These are phyloP conservation scores for Drosophila pectinifera DNA, from an alignment of 1,140 invertebrate species.

Conservation along the genomic window DNA sequence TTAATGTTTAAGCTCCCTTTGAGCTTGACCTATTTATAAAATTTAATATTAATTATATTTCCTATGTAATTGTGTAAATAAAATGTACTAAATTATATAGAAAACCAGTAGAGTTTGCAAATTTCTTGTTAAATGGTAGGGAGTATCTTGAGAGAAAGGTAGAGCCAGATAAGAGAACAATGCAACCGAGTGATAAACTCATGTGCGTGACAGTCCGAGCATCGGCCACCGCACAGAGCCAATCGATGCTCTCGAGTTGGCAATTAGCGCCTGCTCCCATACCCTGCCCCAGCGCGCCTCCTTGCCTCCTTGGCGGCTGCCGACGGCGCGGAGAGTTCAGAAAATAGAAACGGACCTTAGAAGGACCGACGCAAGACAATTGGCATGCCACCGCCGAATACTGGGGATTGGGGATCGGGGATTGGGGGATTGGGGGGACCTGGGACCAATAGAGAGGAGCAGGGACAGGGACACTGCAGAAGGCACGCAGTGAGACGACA, in stretches of 20 bases:
- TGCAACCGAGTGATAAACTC: constrained; percentile 57
- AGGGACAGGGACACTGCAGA: constrained; percentile 38
- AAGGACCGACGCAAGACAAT: constrained; percentile 80
- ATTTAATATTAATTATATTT: neutral
- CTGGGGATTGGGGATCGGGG: constrained; percentile 8
- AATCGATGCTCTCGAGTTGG: constrained; percentile 47
- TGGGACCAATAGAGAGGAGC: constrained; percentile 7
- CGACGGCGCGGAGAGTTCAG: constrained; percentile 76
- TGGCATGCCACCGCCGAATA: constrained; percentile 39
- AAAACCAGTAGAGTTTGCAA: neutral
- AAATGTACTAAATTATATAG: too few species aligned
- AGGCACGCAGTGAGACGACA: constrained; percentile 56
- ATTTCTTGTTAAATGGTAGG: neutral
- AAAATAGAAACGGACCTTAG: constrained; percentile 87
- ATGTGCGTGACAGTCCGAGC: constrained; percentile 57
- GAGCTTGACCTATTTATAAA: neutral
- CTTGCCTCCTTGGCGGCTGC: constrained; percentile 27
- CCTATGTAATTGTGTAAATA: too few species aligned
- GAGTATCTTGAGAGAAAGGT: constrained; percentile 12
- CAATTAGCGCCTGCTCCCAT: constrained; percentile 12
- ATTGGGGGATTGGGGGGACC: constrained; percentile 3
- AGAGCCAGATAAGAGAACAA: constrained; percentile 29
- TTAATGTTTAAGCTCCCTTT: too few species aligned
- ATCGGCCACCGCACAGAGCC: constrained; percentile 9
- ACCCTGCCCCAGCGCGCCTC: neutral